Evolutionary conservation across 1,140 invertebrate genomes (phyloP), one percentile per base, ranked within the genome.

Genomic region (Tenebrio molitor): DNA sequence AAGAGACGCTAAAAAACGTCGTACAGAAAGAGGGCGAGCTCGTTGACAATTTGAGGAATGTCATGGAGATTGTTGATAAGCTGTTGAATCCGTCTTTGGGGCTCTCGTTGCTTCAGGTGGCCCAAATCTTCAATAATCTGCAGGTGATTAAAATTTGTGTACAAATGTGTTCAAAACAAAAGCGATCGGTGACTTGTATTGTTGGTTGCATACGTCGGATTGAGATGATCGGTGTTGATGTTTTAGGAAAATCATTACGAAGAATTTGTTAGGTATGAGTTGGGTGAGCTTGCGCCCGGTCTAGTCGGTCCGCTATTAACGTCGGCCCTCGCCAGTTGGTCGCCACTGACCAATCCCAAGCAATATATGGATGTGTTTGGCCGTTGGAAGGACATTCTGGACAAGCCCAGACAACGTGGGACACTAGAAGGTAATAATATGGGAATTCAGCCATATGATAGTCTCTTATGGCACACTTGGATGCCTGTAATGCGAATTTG

Each of bases 381-480:
- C 69, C 88, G 91, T 69, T 96, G 95, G 94, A 88, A 89, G 69
- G 82, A 83, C 25, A 86, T 94, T 72, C 79, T 94, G 42, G 87
- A 88, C 69, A 84, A 80, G 46, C 77, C 81, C 7, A 75, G 44
- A 66, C 76, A 77, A 21, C 79, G 80, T 73, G 82, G 81, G 77
- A 82, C 79, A 74, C 72, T 78, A 83, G 85, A 68, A 84, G 74
- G 65, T 75, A 85, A 85, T 63, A 83, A 85, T 70, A 86, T 84
- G 68, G 83, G 87, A 50, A 89, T 93, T 83, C 90, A 91, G 80
- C 91, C 93, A 0, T 95, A 94, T 79, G 91, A 94, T 79, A 88
- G 88, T 74, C 83, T 97, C 2, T 85, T 98, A 64, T 97, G 96
- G 96, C 92, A 95, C 71, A 89, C 92, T 0, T 95, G 95, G 90